phyloP scores from a whole-genome alignment of 1,140 invertebrate species.

The Drosophila pachea region DNA sequence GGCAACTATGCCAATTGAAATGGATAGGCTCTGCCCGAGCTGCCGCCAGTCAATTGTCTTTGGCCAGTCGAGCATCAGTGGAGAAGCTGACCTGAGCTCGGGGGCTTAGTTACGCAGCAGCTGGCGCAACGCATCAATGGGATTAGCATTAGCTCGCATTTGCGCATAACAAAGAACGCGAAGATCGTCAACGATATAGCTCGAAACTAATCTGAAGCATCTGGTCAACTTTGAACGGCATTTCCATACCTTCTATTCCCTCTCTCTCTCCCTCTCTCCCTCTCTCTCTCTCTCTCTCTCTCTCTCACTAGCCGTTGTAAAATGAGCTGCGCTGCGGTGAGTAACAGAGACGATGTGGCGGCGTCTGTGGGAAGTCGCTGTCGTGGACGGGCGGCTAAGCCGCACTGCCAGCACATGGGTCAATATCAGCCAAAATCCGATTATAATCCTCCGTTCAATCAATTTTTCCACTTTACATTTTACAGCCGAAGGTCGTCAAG shows the following conservation, averaged over 20 bases:
- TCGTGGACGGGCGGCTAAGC: background rate
- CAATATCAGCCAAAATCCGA: background rate
- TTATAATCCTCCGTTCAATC: background rate
- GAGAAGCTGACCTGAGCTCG: background rate
- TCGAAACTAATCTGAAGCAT: conserved; percentile 8
- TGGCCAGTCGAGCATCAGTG: conserved; percentile 18
- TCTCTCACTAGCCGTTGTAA: background rate
- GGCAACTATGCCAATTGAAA: conserved; percentile 42
- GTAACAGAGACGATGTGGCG: conserved; percentile 26
- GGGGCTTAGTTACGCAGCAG: conserved; percentile 11
- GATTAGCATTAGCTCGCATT: conserved; percentile 29
- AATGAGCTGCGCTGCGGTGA: conserved; percentile 25
- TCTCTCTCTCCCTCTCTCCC: background rate
- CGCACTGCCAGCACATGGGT: conserved; percentile 2
- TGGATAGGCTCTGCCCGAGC: conserved; percentile 6
- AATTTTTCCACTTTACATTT: background rate
- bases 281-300: background rate
- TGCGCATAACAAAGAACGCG: conserved; percentile 1
- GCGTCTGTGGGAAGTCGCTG: conserved; percentile 16
- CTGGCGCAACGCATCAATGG: conserved; percentile 24
- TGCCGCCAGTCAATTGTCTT: conserved; percentile 33
- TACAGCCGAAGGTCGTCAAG: conserved; percentile 48
- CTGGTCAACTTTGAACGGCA: conserved; percentile 26
- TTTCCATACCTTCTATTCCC: conserved; percentile 13
- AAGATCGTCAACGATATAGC: too few species aligned